Evolutionary conservation across 2,797 vertebrate genomes (phyloP), one percentile per base, ranked within the genome.

Genomic region (Ptychadena robeensis): DNA sequence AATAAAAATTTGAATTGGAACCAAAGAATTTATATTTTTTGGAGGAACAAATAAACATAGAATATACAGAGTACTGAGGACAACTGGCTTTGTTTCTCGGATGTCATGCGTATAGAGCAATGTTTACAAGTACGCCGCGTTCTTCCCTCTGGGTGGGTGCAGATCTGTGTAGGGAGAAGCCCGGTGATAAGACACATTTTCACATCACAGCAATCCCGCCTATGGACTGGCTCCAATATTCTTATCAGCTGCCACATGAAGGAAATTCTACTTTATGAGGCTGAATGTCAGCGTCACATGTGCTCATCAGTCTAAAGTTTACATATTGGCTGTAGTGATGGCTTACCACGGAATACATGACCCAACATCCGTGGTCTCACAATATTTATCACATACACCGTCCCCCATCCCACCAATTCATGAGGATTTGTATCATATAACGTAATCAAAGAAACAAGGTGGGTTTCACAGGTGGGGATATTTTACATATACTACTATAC

Each of bases 111-210:
- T 53, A 53, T 7, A n/a, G 18, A 53, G 44, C 44, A 53, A 10
- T 80, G 70, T 72, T 80, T 80, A 34, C 12, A 15, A 73, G 63
- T 57, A 72, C 72, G 32, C 34, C 40, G 12, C 66, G 31, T 77
- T 48, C 34, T 78, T n/a, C 15, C 15, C 7, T 44, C 31, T 70
- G 82, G 82, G 82, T 79, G 74, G 72, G 82, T 80, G 40, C 59
- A 34, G 44, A 38, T 30, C 25, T 69, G 63, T 30, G 15, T 57
- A 30, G 63, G 40, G 31, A 57, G 40, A 32, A 53, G 34, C 44
- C 28, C 12, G 12, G 48, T 70, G 82, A 85, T 85, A 85, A 85
- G 64, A 70, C 69, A 53, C 27, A n/a, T n/a, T 15, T 72, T 76
- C 18, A 53, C 74, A 70, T 71, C 57, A 74, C 25, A 30, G 18